A percentile compares a stretch with the other conserved stretches of the same genome.
phyloP scores from a whole-genome alignment of 2,797 vertebrate genomes.

The Lemur catta region DNA sequence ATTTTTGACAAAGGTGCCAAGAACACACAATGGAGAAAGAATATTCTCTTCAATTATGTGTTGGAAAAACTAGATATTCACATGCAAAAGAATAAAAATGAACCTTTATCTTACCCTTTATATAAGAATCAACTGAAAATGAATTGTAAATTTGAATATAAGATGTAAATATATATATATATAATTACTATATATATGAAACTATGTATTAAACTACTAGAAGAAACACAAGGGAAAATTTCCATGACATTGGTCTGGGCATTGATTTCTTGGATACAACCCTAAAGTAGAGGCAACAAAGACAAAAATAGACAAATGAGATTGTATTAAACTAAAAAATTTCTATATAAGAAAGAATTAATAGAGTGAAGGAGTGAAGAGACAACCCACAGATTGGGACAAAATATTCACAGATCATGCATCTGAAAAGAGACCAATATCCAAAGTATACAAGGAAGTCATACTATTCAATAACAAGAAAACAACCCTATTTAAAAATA shows the following conservation, averaged over 20 bases:
- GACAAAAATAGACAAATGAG: neutral
- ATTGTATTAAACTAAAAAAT: neutral
- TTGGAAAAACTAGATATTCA: neutral
- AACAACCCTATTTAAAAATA: neutral
- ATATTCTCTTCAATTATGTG: neutral
- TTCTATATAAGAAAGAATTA: neutral
- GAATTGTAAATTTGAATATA: too few relatives aligned
- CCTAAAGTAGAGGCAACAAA: neutral
- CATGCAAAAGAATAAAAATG: neutral
- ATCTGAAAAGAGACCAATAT: neutral
- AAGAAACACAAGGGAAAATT: neutral
- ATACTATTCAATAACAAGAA: neutral
- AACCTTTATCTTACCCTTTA: neutral
- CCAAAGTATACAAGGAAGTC: neutral
- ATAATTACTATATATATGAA: neutral
- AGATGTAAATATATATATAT: neutral
- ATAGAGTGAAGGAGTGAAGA: neutral
- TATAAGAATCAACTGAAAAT: neutral
- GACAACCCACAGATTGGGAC: neutral
- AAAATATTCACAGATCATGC: neutral
- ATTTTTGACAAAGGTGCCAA: neutral
- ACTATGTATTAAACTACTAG: neutral
- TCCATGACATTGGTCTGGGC: neutral
- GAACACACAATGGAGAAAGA: neutral
- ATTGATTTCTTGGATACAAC: neutral